phyloP scores from a whole-genome alignment of 2,888 invertebrate species.

The Pterostichus niger region DNA sequence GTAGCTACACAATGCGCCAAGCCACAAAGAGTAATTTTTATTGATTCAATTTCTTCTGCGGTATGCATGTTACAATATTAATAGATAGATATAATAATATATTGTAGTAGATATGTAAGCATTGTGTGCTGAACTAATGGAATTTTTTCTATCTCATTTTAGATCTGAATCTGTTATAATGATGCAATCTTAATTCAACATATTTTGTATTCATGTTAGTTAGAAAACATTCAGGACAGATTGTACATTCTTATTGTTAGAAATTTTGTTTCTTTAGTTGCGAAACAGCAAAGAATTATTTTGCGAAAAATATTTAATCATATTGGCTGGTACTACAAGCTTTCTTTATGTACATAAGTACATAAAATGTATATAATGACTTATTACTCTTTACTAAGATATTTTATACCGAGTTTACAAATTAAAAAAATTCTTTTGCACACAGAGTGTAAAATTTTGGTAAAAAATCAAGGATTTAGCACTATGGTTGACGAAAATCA shows the following conservation, averaged over 20 bases:
- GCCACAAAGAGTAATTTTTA: constrained; percentile 23
- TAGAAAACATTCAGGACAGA: neutral
- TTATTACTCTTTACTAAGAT: too few species aligned
- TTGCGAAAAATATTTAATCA: neutral
- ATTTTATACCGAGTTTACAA: too few species aligned
- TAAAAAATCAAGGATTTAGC: too few species aligned
- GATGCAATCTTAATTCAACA: constrained; percentile 48
- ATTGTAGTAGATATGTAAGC: constrained; percentile 40
- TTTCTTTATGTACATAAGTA: too few species aligned
- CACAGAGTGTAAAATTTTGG: too few species aligned
- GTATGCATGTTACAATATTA: constrained; percentile 41
- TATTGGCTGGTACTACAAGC: too few species aligned
- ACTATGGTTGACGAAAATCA: too few species aligned
- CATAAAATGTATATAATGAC: too few species aligned
- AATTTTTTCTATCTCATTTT: constrained; percentile 44
- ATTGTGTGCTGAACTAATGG: constrained; percentile 44
- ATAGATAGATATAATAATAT: constrained; percentile 46
- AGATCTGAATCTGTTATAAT: constrained; percentile 40
- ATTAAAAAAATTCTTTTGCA: too few species aligned
- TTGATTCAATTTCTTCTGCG: constrained; percentile 38
- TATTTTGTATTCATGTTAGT: constrained; percentile 37
- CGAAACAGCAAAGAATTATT: neutral
- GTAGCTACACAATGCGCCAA: neutral
- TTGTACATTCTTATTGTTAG: constrained; percentile 13
- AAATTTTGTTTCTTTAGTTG: neutral